Conservation (phyloP, 2,888 invertebrate species). For the Eupithecia subfuscata region DNA sequence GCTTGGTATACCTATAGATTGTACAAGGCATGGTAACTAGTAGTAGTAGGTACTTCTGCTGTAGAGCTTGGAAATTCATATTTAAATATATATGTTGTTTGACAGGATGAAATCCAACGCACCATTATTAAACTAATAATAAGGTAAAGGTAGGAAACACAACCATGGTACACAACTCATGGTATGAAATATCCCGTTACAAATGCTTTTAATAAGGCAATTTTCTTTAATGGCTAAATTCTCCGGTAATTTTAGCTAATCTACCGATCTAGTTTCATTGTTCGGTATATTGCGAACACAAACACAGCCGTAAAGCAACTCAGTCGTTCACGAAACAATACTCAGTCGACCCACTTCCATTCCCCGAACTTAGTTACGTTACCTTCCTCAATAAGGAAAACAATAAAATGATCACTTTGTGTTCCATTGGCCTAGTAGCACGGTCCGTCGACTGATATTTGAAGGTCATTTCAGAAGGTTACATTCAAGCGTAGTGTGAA, state of each 20-base stretch:
- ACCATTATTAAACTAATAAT: not conserved
- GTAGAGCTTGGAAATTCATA: not conserved
- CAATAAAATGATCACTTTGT: not conserved
- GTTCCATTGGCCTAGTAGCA: not conserved
- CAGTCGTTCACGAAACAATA: not conserved
- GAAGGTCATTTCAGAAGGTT: not conserved
- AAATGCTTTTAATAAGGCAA: not conserved
- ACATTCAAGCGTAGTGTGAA: not conserved
- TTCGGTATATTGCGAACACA: slow-evolving; percentile 3
- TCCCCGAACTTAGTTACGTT: not conserved
- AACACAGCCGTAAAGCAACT: slow-evolving; percentile 1
- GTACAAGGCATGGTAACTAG: not conserved
- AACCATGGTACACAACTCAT: not conserved
- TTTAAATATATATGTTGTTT: not conserved
- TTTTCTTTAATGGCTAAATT: not conserved
- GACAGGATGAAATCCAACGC: not conserved
- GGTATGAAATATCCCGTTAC: not conserved
- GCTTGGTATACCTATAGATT: no score
- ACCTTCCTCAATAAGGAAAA: not conserved
- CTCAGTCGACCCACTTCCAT: not conserved
- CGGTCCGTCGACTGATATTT: not conserved
- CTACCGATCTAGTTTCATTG: not conserved
- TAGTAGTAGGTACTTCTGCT: no score
- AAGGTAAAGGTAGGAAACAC: not conserved
- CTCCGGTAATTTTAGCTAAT: not conserved